Percentiles rank a stretch among this genome's conserved stretches.
Conservation (phyloP, 2,888 invertebrate species). For the Apamea crenata region DNA sequence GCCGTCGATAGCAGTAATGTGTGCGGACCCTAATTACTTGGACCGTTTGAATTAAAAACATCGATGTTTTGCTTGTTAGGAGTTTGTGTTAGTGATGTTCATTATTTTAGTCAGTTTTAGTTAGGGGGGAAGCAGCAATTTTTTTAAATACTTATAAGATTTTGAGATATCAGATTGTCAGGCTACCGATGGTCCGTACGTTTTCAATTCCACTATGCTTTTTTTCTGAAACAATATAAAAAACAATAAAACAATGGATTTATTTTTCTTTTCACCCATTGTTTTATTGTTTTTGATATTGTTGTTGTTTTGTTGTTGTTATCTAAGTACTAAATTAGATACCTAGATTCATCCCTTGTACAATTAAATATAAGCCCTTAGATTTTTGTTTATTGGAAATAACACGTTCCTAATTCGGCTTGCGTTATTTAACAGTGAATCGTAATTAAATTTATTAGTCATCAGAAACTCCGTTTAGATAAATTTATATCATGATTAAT, state of each 20-base stretch:
- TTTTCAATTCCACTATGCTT: neutral
- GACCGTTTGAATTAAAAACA: conserved; percentile 63
- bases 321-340: no score
- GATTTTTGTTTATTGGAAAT: neutral
- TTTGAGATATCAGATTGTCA: no score
- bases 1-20: conserved; percentile 67
- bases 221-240: neutral
- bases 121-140: neutral
- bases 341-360: neutral
- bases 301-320: no score
- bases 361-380: neutral
- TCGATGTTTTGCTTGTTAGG: conserved; percentile 54
- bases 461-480: conserved; percentile 11
- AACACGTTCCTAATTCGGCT: neutral
- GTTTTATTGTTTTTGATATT: no score
- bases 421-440: neutral
- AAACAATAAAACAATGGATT: no score
- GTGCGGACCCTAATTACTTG: conserved; percentile 67
- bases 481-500: conserved; percentile 31
- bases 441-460: neutral
- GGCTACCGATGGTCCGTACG: no score
- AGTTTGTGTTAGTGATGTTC: conserved; percentile 42
- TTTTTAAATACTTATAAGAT: neutral
- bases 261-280: neutral
- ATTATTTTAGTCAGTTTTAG: conserved; percentile 31